Percentiles rank a stretch among this genome's conserved stretches.
Evolutionary conservation across 1,140 invertebrate species (phyloP).

Genomic region (Pemphigus obesinymphae): DNA sequence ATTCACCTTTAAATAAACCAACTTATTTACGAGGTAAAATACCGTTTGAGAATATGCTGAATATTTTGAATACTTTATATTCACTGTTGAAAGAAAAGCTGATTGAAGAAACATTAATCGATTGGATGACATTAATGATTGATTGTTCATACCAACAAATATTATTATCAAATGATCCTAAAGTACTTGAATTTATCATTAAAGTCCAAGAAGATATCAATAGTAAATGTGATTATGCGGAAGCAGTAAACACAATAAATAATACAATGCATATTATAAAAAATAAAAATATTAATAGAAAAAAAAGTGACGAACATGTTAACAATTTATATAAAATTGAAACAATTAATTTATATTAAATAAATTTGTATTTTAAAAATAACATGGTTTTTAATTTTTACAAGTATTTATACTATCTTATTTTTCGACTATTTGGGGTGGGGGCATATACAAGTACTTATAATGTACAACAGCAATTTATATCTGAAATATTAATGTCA

Average conservation of each 20-base stretch:
- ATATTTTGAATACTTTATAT: conserved; percentile 15
- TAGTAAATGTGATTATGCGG: conserved; percentile 28
- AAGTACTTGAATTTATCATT: conserved; percentile 30
- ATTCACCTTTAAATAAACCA: conserved; percentile 36
- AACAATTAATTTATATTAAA: conserved; percentile 35
- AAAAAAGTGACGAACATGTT: conserved; percentile 18
- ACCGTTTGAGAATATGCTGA: conserved; percentile 15
- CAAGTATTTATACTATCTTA: neutral
- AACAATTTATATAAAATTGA: conserved; percentile 39
- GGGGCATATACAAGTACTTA: too few species aligned
- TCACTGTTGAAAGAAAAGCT: conserved; percentile 20
- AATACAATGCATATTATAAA: neutral
- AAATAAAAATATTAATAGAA: conserved; percentile 1
- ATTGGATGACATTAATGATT: conserved; percentile 32
- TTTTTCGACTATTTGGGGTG: neutral
- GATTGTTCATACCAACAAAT: conserved; percentile 34
- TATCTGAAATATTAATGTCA: too few species aligned
- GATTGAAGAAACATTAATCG: conserved; percentile 24
- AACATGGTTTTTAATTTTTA: neutral
- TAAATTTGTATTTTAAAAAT: conserved; percentile 1
- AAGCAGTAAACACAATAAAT: conserved; percentile 1
- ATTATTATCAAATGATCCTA: conserved; percentile 27
- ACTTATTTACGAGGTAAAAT: neutral
- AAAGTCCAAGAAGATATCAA: conserved; percentile 19
- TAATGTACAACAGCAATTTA: too few species aligned